Conservation (phyloP, 2,888 invertebrate species). For the Microplitis deprimator region DNA sequence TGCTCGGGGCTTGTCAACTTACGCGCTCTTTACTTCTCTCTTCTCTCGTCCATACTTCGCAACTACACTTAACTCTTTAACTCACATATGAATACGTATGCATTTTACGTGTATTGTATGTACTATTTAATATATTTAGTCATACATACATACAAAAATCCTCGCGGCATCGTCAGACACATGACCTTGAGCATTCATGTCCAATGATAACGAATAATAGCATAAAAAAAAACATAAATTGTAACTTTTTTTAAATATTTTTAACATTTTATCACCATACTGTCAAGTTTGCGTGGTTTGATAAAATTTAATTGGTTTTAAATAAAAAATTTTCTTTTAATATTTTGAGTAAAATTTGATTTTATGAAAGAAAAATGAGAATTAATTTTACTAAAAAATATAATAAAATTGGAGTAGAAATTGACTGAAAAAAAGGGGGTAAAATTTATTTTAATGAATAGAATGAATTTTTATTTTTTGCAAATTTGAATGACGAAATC, state of each 20-base stretch:
- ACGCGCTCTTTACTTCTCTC: not conserved
- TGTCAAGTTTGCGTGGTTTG: not conserved
- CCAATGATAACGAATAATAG: not conserved
- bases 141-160: not conserved
- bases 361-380: too few relatives aligned
- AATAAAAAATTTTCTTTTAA: too few relatives aligned
- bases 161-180: not conserved
- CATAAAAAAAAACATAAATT: not conserved
- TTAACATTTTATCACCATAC: not conserved
- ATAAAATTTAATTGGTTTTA: too few relatives aligned
- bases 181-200: not conserved
- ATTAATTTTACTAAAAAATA: too few relatives aligned
- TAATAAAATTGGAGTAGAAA: too few relatives aligned
- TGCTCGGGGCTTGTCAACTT: slow-evolving; percentile 52
- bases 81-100: not conserved
- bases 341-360: too few relatives aligned
- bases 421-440: too few relatives aligned
- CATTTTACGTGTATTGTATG: not conserved
- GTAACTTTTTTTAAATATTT: not conserved
- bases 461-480: not conserved
- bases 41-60: not conserved
- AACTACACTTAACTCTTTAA: not conserved
- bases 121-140: not conserved
- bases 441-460: too few relatives aligned
- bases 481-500: slow-evolving; percentile 33